These are phyloP conservation scores for Botia almorhae DNA, from an alignment of 2,797 vertebrate species.

Conservation along the genomic window DNA sequence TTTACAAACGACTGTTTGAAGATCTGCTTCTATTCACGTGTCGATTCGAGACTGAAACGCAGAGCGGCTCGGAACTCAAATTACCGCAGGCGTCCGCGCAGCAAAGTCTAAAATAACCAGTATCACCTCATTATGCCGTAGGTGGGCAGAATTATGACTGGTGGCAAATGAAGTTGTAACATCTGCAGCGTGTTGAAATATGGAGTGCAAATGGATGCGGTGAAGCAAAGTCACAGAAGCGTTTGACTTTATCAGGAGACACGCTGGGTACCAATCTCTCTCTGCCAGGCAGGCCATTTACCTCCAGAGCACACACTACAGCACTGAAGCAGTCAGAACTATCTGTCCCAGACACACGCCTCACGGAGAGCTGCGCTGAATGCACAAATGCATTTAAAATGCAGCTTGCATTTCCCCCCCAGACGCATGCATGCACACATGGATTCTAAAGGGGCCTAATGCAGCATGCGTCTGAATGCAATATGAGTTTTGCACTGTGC, in stretches of 20 bases:
- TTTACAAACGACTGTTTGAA: constrained; percentile 16
- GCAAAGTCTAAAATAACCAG: constrained; percentile 58
- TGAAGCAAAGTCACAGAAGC: constrained; percentile 48
- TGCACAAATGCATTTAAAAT: constrained; percentile 62
- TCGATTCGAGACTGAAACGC: constrained; percentile 41
- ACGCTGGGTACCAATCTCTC: constrained; percentile 65
- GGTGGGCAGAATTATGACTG: constrained; percentile 65
- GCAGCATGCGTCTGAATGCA: constrained; percentile 47
- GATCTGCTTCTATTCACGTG: constrained; percentile 45
- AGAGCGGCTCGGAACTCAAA: constrained; percentile 41
- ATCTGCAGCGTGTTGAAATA: constrained; percentile 59
- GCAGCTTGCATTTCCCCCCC: constrained; percentile 46
- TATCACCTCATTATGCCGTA: constrained; percentile 60
- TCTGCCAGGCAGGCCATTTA: constrained; percentile 66
- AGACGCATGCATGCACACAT: constrained; percentile 40
- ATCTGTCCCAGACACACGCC: constrained; percentile 64
- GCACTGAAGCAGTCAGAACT: constrained; percentile 56
- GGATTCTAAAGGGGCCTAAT: constrained; percentile 37
- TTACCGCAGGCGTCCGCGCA: constrained; percentile 59
- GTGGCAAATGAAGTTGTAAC: constrained; percentile 66
- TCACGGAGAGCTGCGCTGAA: constrained; percentile 53
- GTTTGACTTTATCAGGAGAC: constrained; percentile 65
- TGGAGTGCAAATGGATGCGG: constrained; percentile 60
- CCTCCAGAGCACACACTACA: constrained; percentile 60
- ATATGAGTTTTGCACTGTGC: constrained; percentile 24